phyloP scores from a whole-genome alignment of 2,113 vertebrate species.

The Merops nubicus region DNA sequence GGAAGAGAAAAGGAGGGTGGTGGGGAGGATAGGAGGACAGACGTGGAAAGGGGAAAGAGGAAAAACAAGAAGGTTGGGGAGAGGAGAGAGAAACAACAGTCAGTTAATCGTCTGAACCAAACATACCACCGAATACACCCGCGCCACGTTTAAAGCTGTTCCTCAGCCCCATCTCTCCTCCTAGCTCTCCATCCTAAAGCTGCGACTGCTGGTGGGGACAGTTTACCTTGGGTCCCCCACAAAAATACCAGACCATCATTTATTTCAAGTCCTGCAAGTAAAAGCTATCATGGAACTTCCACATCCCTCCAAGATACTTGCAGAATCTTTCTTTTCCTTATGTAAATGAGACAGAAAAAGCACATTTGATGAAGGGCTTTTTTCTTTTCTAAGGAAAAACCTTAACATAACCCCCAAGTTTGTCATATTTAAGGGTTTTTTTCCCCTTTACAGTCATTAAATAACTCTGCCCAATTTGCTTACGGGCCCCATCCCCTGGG shows the following conservation, averaged over 20 bases:
- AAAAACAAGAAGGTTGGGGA: slow-evolving; percentile 1
- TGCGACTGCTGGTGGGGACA: not conserved
- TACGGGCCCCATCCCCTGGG: too few species aligned
- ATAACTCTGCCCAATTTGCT: too few species aligned
- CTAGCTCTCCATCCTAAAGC: not conserved
- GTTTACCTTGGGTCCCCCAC: not conserved
- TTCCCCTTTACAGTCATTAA: too few species aligned
- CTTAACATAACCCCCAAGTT: too few species aligned
- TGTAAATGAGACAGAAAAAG: too few species aligned
- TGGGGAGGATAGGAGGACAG: not conserved
- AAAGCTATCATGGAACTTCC: not conserved
- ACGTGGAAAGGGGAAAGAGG: not conserved
- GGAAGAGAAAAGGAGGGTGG: not conserved
- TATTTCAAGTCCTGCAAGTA: not conserved
- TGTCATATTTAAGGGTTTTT: too few species aligned
- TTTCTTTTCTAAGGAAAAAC: too few species aligned
- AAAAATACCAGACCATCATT: not conserved
- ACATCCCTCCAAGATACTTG: not conserved
- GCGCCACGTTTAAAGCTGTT: not conserved
- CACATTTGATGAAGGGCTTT: too few species aligned
- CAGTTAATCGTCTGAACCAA: slow-evolving; percentile 1
- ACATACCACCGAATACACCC: not conserved
- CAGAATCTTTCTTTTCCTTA: too few species aligned
- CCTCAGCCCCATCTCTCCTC: not conserved
- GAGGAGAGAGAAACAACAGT: slow-evolving; percentile 54